These are phyloP conservation scores for Apostichopus parvimensis DNA, from an alignment of 35 echinoderm and acorn worm genomes.

Conservation along the genomic window DNA sequence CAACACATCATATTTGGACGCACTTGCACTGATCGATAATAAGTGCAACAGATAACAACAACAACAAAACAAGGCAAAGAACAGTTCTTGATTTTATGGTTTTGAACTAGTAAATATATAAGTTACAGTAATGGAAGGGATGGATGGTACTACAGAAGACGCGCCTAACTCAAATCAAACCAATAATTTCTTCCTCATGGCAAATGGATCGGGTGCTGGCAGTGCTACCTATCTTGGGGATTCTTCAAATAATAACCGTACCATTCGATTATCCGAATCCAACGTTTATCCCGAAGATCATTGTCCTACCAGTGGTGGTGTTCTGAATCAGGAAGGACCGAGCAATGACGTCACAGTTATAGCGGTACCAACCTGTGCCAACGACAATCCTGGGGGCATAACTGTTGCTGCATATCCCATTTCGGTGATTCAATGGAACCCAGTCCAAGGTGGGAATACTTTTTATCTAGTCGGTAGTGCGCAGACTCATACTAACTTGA, in stretches of 20 bases:
- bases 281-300: neutral
- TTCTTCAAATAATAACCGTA: neutral
- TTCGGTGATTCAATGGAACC: constrained; percentile 41
- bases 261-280: neutral
- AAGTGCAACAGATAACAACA: too few relatives aligned
- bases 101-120: too few relatives aligned
- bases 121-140: too few relatives aligned
- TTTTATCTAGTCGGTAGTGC: constrained; percentile 23
- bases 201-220: neutral
- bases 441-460: constrained; percentile 2
- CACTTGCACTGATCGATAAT: too few relatives aligned
- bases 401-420: constrained; percentile 13
- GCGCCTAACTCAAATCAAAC: too few relatives aligned
- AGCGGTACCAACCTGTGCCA: neutral
- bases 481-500: neutral
- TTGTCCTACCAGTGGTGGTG: neutral
- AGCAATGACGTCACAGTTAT: neutral
- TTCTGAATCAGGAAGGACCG: neutral
- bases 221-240: neutral
- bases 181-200: neutral
- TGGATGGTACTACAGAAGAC: too few relatives aligned
- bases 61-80: too few relatives aligned
- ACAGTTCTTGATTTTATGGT: too few relatives aligned
- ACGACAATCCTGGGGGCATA: neutral
- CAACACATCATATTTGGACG: too few relatives aligned